Conservation (phyloP, 2,888 invertebrate genomes). For the Tolmerus cingulatus region DNA sequence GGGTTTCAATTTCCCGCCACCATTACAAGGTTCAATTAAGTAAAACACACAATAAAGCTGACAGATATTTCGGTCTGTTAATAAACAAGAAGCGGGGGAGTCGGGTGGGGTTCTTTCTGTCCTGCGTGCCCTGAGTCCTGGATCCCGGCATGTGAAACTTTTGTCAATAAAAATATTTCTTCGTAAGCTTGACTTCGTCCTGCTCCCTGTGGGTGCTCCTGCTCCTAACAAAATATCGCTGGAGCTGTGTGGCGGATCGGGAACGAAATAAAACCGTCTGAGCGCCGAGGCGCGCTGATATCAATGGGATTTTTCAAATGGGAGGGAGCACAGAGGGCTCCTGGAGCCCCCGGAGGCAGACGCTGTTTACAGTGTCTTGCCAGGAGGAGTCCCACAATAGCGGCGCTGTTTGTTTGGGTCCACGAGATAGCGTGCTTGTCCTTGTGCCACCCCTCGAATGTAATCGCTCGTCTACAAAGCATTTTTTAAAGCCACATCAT, state of each 20-base stretch:
- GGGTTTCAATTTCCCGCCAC: constrained; percentile 20
- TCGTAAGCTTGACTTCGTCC: background rate
- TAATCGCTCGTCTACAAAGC: constrained; percentile 10
- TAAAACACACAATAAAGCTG: constrained; percentile 40
- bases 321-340: background rate
- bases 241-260: background rate
- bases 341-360: background rate
- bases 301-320: constrained; percentile 30
- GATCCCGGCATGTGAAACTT: constrained; percentile 20
- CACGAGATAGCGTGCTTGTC: constrained; percentile 33
- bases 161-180: constrained; percentile 36
- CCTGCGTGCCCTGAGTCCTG: background rate
- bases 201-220: background rate
- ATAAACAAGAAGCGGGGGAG: background rate
- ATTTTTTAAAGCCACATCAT: constrained; percentile 39
- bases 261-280: constrained; percentile 31
- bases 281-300: constrained; percentile 20
- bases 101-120: background rate
- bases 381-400: constrained; percentile 15
- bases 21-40: constrained; percentile 35
- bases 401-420: constrained; percentile 27
- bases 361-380: constrained; percentile 36
- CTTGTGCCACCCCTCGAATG: background rate
- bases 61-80: constrained; percentile 35
- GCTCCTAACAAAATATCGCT: background rate